These are phyloP conservation scores for Drepana arcuata DNA, from an alignment of 1,140 invertebrate genomes.

Conservation along the genomic window DNA sequence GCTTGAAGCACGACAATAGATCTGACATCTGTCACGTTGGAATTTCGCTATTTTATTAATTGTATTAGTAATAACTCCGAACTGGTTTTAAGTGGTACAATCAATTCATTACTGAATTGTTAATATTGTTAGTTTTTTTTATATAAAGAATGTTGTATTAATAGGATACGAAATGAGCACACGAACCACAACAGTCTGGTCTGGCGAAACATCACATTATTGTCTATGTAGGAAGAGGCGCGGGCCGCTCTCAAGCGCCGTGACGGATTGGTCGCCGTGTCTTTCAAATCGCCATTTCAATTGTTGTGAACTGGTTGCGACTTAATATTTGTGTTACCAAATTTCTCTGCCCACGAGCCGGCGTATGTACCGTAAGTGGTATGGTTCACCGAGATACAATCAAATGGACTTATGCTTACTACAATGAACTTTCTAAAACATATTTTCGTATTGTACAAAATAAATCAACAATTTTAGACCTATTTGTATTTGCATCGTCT, in stretches of 20 bases:
- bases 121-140: too few relatives aligned
- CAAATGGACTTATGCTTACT: slow-evolving; percentile 34
- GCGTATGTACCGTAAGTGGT: slow-evolving; percentile 37
- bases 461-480: slow-evolving; percentile 1
- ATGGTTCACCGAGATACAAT: slow-evolving; percentile 39
- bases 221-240: neutral
- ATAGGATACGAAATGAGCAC: too few relatives aligned
- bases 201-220: neutral
- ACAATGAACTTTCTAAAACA: slow-evolving; percentile 46
- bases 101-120: too few relatives aligned
- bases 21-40: too few relatives aligned
- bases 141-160: too few relatives aligned
- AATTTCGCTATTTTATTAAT: too few relatives aligned
- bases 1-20: too few relatives aligned
- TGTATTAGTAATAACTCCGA: too few relatives aligned
- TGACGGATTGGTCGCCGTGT: slow-evolving; percentile 35
- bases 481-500: too few relatives aligned
- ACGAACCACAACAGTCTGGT: too few relatives aligned
- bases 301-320: slow-evolving; percentile 34
- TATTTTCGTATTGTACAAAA: slow-evolving; percentile 11
- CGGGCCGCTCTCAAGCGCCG: slow-evolving; percentile 19
- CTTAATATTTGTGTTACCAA: slow-evolving; percentile 41
- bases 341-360: slow-evolving; percentile 36
- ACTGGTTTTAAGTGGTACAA: too few relatives aligned
- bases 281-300: slow-evolving; percentile 39